Percentiles rank a stretch among this genome's conserved stretches.
Evolutionary conservation across 2,113 vertebrate genomes (phyloP).

Genomic region (Melanostigma gelatinosum): DNA sequence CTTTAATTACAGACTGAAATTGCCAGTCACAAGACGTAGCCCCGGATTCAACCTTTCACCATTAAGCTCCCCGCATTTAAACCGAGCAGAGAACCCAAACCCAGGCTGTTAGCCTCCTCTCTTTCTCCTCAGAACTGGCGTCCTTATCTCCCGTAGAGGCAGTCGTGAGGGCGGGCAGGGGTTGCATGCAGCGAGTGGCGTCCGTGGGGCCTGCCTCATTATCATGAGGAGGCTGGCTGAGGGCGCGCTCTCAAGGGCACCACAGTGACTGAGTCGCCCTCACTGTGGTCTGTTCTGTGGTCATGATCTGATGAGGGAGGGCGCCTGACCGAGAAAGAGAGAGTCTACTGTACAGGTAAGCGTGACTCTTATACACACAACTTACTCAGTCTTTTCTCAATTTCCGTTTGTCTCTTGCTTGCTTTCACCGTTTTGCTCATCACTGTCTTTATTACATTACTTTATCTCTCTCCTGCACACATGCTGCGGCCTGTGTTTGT

Average conservation of each 20-base stretch:
- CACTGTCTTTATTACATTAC: background rate
- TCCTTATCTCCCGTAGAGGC: constrained; percentile 67
- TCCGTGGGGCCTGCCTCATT: constrained; percentile 62
- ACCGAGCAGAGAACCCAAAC: background rate
- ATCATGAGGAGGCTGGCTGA: constrained; percentile 52
- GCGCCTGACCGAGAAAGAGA: constrained; percentile 26
- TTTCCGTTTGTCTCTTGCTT: constrained; percentile 9
- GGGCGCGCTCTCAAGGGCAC: constrained; percentile 75
- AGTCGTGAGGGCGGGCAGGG: constrained; percentile 58
- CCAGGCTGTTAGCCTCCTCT: constrained; percentile 27
- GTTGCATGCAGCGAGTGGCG: constrained; percentile 29
- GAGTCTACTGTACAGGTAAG: constrained; percentile 8
- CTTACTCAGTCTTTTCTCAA: background rate
- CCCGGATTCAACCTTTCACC: constrained; percentile 2
- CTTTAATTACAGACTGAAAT: constrained; percentile 38
- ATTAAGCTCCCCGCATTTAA: constrained; percentile 23
- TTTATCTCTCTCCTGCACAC: background rate
- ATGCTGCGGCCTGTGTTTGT: background rate
- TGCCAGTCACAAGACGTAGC: constrained; percentile 13
- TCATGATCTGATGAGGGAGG: constrained; percentile 60
- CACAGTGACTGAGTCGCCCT: constrained; percentile 48
- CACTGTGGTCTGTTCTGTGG: constrained; percentile 36
- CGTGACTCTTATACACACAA: background rate
- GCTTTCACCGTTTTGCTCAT: background rate
- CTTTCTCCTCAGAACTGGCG: constrained; percentile 33